A percentile compares a stretch with the other conserved stretches of the same genome.
These are phyloP conservation scores for Salticus scenicus DNA, from an alignment of 2,888 invertebrate species.

Conservation along the genomic window DNA sequence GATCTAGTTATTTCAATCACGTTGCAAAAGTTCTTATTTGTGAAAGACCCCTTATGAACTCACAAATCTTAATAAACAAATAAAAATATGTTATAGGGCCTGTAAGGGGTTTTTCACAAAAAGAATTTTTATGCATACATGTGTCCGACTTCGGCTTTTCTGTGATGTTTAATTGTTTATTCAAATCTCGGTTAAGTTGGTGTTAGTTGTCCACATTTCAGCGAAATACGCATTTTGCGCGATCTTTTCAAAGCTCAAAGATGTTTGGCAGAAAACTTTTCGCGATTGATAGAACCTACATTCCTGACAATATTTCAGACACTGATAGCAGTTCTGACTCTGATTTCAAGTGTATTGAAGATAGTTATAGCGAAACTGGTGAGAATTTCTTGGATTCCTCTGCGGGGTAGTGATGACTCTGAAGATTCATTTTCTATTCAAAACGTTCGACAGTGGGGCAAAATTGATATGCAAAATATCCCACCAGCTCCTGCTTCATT, in stretches of 20 bases:
- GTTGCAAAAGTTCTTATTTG: too few species aligned
- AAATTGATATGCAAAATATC: constrained; percentile 27
- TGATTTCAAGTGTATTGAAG: constrained; percentile 20
- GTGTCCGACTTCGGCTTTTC: too few species aligned
- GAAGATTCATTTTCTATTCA: constrained; percentile 16
- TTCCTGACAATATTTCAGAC: not conserved
- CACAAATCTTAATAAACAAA: too few species aligned
- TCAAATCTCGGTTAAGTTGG: too few species aligned
- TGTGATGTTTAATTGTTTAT: too few species aligned
- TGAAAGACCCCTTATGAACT: too few species aligned
- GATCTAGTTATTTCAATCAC: too few species aligned
- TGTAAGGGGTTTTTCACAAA: too few species aligned
- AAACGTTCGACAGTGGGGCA: constrained; percentile 21
- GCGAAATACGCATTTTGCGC: constrained; percentile 9
- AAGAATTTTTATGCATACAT: too few species aligned
- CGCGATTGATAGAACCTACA: constrained; percentile 13
- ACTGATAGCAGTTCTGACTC: constrained; percentile 21
- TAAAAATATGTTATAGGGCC: too few species aligned
- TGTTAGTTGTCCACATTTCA: not conserved
- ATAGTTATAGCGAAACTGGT: constrained; percentile 3
- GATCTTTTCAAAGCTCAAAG: constrained; percentile 1
- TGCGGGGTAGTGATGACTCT: constrained; percentile 16
- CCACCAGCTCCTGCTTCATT: constrained; percentile 19
- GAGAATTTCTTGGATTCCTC: constrained; percentile 12
- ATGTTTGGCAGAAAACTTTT: not conserved